These are phyloP conservation scores for Spheniscus humboldti DNA, from an alignment of 2,797 vertebrate species.

Conservation along the genomic window DNA sequence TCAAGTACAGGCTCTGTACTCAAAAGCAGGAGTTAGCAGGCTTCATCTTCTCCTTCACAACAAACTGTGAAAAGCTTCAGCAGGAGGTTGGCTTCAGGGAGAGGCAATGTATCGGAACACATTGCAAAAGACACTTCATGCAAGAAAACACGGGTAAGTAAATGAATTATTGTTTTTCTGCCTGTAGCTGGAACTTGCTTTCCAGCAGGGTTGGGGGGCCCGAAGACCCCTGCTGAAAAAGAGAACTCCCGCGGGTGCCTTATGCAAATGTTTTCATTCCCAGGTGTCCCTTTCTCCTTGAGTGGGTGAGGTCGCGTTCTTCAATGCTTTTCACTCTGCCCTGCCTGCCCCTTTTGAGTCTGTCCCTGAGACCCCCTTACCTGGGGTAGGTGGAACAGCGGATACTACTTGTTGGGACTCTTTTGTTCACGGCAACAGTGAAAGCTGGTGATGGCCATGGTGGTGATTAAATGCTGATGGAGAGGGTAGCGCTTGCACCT, in stretches of 20 bases:
- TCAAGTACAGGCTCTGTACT: background rate
- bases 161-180: background rate
- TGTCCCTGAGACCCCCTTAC: accelerated
- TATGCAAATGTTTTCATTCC: background rate
- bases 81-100: slow-evolving; percentile 51
- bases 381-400: background rate
- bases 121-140: background rate
- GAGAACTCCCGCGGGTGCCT: background rate
- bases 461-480: background rate
- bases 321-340: background rate
- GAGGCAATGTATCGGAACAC: slow-evolving; percentile 5
- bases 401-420: background rate
- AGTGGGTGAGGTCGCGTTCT: background rate
- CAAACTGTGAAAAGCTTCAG: slow-evolving; percentile 36
- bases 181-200: background rate
- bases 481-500: background rate
- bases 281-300: background rate
- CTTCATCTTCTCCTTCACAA: background rate
- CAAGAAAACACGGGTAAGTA: background rate
- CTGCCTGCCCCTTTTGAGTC: background rate
- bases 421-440: accelerated
- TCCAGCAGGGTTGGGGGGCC: background rate
- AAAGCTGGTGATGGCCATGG: accelerated
- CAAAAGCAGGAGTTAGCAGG: background rate
- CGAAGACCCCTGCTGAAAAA: background rate